A percentile compares a stretch with the other conserved stretches of the same genome.
Conservation (phyloP, 37 sponge, comb jelly and placozoan species). For the Diacarnus erythraeanus region DNA sequence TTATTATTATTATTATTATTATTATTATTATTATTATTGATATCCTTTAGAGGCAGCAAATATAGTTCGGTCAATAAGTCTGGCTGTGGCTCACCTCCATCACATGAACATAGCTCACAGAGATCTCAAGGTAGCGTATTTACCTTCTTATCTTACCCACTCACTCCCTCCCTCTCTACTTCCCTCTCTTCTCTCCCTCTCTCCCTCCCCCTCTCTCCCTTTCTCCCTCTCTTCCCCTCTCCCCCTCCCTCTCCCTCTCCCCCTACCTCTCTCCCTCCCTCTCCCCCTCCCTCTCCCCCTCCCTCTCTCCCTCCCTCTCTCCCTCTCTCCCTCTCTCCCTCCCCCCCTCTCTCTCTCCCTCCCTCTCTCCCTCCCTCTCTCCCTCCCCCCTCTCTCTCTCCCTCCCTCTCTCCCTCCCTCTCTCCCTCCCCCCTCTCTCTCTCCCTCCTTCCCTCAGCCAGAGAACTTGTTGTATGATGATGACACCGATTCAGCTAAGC, state of each 20-base stretch:
- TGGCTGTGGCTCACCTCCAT: conserved; percentile 88
- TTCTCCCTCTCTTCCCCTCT: conserved; percentile 36
- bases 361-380: conserved; percentile 30
- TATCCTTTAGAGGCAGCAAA: conserved; percentile 73
- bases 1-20: background rate
- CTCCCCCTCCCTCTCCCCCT: conserved; percentile 1
- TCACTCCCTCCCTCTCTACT: conserved; percentile 25
- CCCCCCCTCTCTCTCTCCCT: conserved; percentile 30
- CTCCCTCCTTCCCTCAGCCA: conserved; percentile 62
- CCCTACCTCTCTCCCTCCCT: conserved; percentile 5
- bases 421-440: conserved; percentile 25
- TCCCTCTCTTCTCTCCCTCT: conserved; percentile 2
- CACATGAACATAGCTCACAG: conserved; percentile 89
- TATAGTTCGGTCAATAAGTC: conserved; percentile 77
- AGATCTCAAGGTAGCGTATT: conserved; percentile 81
- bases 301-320: conserved; percentile 11
- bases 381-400: background rate
- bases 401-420: conserved; percentile 35
- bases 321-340: background rate
- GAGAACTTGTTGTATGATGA: conserved; percentile 82
- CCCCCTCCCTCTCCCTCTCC: conserved; percentile 33
- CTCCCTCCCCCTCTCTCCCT: conserved; percentile 41
- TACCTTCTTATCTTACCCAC: conserved; percentile 5
- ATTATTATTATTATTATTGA: background rate
- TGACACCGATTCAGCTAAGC: conserved; percentile 26